Evolutionary conservation across 1,140 invertebrate species (phyloP).

Genomic region (Drosophila sturtevanti): DNA sequence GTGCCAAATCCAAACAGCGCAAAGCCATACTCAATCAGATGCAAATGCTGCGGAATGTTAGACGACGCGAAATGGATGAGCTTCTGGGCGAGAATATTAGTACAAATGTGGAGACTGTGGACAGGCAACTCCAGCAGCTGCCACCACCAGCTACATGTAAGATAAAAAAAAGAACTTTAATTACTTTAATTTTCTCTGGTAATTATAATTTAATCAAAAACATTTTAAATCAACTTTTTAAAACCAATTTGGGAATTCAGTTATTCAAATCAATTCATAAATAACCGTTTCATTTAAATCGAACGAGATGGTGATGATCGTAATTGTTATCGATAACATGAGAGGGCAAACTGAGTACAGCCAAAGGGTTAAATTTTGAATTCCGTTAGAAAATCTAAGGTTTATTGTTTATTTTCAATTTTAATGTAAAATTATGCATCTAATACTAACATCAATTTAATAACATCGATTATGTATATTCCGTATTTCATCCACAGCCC

Average conservation of each 20-base stretch:
- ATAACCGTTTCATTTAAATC: no score
- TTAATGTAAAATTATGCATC: no score
- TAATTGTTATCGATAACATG: no score
- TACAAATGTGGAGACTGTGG: slow-evolving; percentile 59
- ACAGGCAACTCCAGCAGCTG: slow-evolving; percentile 53
- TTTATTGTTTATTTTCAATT: no score
- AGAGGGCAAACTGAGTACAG: no score
- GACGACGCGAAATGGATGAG: slow-evolving; percentile 63
- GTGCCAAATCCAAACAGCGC: slow-evolving; percentile 69
- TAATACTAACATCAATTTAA: background rate
- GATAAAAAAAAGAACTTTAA: background rate
- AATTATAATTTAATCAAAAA: background rate
- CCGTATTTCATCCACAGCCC: slow-evolving; percentile 40
- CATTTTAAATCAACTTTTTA: no score
- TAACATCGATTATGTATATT: no score
- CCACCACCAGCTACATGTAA: slow-evolving; percentile 70
- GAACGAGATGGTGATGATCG: no score
- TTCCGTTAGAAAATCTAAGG: no score
- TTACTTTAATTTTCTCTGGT: background rate
- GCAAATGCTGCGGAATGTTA: slow-evolving; percentile 63
- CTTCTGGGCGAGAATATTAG: slow-evolving; percentile 46
- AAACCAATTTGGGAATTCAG: no score
- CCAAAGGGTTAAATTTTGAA: no score
- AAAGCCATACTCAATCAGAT: slow-evolving; percentile 76
- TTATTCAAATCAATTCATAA: no score